A percentile compares a stretch with the other conserved stretches of the same genome.
These are phyloP conservation scores for Oncorhynchus gorbuscha DNA, from an alignment of 2,113 vertebrate species.

Conservation along the genomic window DNA sequence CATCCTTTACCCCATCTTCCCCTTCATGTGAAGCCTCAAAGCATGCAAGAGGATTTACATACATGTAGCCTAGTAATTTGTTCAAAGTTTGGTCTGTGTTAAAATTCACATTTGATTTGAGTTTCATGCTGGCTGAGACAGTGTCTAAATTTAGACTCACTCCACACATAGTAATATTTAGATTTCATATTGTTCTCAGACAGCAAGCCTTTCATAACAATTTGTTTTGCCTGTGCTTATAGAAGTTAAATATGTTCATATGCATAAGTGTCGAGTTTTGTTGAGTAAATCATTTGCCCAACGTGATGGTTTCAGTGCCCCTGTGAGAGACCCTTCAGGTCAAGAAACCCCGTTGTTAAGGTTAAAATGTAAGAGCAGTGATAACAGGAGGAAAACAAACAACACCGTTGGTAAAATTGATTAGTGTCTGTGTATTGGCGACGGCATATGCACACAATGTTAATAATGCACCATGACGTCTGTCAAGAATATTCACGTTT, in stretches of 20 bases:
- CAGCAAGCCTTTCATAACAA: no score
- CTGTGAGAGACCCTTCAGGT: slow-evolving; percentile 31
- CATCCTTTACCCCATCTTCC: no score
- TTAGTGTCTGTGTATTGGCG: background rate
- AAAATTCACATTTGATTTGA: no score
- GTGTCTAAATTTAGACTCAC: no score
- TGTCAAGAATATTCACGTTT: background rate
- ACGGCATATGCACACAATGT: background rate
- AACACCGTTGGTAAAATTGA: background rate
- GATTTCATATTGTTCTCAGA: no score
- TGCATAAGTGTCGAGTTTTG: background rate
- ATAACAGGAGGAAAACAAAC: slow-evolving; percentile 1
- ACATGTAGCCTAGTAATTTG: no score
- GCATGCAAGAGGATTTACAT: no score
- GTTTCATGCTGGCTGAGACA: no score
- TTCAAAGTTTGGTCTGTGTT: no score
- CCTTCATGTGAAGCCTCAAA: no score
- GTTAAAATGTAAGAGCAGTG: slow-evolving; percentile 9
- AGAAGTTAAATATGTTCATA: background rate
- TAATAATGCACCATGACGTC: background rate
- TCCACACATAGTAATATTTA: no score
- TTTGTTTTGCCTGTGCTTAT: no score
- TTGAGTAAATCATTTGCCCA: slow-evolving; percentile 30
- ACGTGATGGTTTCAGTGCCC: slow-evolving; percentile 43
- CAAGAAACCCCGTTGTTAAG: slow-evolving; percentile 50